Evolutionary conservation across 2,888 invertebrate genomes (phyloP).

Genomic region (Cephalotes varians): DNA sequence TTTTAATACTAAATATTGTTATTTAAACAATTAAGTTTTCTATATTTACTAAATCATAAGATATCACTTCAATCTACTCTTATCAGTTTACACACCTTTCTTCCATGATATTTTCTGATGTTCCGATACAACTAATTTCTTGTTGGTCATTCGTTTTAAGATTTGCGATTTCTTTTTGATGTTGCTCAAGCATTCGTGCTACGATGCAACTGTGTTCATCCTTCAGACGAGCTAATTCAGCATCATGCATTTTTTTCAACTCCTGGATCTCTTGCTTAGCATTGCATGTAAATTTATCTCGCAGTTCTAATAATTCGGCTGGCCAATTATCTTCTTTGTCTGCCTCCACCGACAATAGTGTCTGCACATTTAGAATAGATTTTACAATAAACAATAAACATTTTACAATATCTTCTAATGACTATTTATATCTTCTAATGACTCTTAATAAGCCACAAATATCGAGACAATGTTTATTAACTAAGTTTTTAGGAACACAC

Average conservation of each 20-base stretch:
- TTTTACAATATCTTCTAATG: too few relatives aligned
- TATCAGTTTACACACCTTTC: slow-evolving; percentile 88
- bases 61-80: background rate
- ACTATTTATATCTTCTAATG: too few relatives aligned
- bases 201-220: slow-evolving; percentile 76
- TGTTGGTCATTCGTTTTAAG: slow-evolving; percentile 49
- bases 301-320: slow-evolving; percentile 90
- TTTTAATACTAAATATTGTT: slow-evolving; percentile 9
- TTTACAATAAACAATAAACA: slow-evolving; percentile 35
- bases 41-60: background rate
- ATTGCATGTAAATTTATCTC: slow-evolving; percentile 91
- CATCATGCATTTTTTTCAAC: slow-evolving; percentile 87
- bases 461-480: background rate
- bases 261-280: slow-evolving; percentile 88
- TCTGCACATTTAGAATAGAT: slow-evolving; percentile 85
- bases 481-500: background rate
- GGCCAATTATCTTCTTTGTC: slow-evolving; percentile 92
- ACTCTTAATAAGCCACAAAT: background rate
- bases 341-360: slow-evolving; percentile 89
- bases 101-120: slow-evolving; percentile 85
- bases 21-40: background rate
- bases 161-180: slow-evolving; percentile 77
- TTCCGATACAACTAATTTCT: slow-evolving; percentile 13
- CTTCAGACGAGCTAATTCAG: slow-evolving; percentile 87
- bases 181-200: slow-evolving; percentile 74